Evolutionary conservation across 1,140 invertebrate genomes (phyloP).

Genomic region (Homalodisca vitripennis): DNA sequence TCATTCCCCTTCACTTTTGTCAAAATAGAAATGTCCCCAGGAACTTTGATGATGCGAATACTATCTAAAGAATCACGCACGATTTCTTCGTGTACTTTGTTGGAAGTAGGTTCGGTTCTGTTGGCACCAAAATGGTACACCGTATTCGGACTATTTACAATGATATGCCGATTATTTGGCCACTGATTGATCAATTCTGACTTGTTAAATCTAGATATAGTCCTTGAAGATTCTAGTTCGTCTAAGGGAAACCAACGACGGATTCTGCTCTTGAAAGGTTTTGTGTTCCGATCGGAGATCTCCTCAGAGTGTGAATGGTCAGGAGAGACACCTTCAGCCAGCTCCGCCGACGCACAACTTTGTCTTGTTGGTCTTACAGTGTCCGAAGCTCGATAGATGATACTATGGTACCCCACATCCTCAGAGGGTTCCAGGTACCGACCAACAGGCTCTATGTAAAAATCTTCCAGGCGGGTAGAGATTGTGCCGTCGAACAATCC

Average conservation of each 20-base stretch:
- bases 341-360: conserved; percentile 31
- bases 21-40: not conserved
- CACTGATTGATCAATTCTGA: not conserved
- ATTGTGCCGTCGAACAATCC: conserved; percentile 90
- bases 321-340: no score
- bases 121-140: conserved; percentile 25
- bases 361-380: conserved; percentile 52
- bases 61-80: conserved; percentile 1
- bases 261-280: not conserved
- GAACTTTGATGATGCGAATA: not conserved
- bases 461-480: conserved; percentile 69
- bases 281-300: not conserved
- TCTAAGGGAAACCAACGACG: conserved; percentile 6
- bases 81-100: not conserved
- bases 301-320: not conserved
- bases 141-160: conserved; percentile 15
- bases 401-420: conserved; percentile 65
- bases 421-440: conserved; percentile 58
- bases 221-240: not conserved
- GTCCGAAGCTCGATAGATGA: conserved; percentile 80
- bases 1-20: not conserved
- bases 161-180: not conserved
- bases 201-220: not conserved
- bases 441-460: conserved; percentile 82
- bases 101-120: conserved; percentile 9